phyloP scores from a whole-genome alignment of 2,113 vertebrate genomes.

The Trematocara variabile region DNA sequence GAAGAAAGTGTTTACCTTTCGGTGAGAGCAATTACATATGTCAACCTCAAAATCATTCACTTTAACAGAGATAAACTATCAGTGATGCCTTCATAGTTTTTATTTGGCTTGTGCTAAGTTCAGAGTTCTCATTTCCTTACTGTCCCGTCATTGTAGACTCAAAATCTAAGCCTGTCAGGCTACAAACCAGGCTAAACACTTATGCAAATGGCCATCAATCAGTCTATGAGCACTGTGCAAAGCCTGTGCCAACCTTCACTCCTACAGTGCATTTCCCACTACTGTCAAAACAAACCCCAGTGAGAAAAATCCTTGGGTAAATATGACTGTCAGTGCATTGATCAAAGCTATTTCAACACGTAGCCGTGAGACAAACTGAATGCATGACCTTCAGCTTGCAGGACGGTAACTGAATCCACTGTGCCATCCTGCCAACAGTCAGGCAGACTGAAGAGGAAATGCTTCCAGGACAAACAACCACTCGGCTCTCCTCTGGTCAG shows the following conservation, averaged over 20 bases:
- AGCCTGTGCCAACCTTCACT: neutral
- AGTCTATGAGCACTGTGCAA: neutral
- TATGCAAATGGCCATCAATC: neutral
- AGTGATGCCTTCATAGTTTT: accelerated
- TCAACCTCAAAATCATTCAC: neutral
- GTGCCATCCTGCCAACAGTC: conserved; percentile 6
- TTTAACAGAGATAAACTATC: neutral
- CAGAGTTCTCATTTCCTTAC: neutral
- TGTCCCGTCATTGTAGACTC: neutral
- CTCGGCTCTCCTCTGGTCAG: neutral
- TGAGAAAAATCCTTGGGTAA: neutral
- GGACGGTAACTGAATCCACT: conserved; percentile 28
- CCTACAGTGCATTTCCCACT: neutral
- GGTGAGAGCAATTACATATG: neutral
- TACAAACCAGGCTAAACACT: neutral
- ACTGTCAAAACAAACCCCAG: neutral
- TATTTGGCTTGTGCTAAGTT: neutral
- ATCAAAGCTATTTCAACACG: neutral
- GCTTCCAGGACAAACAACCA: conserved; percentile 25
- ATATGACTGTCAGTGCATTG: neutral
- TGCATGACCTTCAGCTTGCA: conserved; percentile 37
- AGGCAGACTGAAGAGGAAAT: neutral
- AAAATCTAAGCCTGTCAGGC: neutral
- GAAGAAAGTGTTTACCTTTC: neutral
- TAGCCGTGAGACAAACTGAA: neutral